These are phyloP conservation scores for Scomberomorus guttatus DNA, from an alignment of 2,797 vertebrate genomes.

Conservation along the genomic window DNA sequence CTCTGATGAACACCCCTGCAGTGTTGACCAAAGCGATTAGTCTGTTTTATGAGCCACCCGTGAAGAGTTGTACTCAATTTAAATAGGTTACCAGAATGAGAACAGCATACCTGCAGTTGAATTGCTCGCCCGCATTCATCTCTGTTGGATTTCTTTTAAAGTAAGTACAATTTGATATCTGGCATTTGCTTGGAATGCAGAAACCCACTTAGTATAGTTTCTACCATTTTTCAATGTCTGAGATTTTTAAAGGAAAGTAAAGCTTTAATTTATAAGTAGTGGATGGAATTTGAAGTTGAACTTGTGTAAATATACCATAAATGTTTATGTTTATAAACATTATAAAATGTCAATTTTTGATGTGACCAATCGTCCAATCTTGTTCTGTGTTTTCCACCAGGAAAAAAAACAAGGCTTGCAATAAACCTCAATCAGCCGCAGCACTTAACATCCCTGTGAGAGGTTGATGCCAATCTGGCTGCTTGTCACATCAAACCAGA, in stretches of 20 bases:
- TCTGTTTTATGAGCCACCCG: slow-evolving; percentile 75
- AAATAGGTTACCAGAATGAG: slow-evolving; percentile 75
- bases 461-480: slow-evolving; percentile 70
- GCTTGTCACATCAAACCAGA: slow-evolving; percentile 67
- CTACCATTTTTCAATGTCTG: neutral
- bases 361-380: slow-evolving; percentile 39
- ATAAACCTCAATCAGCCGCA: slow-evolving; percentile 67
- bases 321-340: slow-evolving; percentile 45
- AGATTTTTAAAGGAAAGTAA: slow-evolving; percentile 28
- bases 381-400: slow-evolving; percentile 36
- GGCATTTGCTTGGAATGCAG: slow-evolving; percentile 21
- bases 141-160: slow-evolving; percentile 60
- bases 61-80: slow-evolving; percentile 73
- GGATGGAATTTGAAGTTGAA: slow-evolving; percentile 8
- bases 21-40: slow-evolving; percentile 79
- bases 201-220: slow-evolving; percentile 35
- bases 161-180: slow-evolving; percentile 50
- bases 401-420: slow-evolving; percentile 56
- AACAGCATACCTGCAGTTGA: slow-evolving; percentile 64
- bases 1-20: slow-evolving; percentile 73
- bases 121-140: slow-evolving; percentile 50
- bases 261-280: neutral
- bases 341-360: slow-evolving; percentile 15
- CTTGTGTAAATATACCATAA: slow-evolving; percentile 22
- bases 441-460: slow-evolving; percentile 68